Percentiles rank a stretch among this genome's conserved stretches.
phyloP scores from a whole-genome alignment of 1,140 invertebrate species.

The Tenebrio molitor region DNA sequence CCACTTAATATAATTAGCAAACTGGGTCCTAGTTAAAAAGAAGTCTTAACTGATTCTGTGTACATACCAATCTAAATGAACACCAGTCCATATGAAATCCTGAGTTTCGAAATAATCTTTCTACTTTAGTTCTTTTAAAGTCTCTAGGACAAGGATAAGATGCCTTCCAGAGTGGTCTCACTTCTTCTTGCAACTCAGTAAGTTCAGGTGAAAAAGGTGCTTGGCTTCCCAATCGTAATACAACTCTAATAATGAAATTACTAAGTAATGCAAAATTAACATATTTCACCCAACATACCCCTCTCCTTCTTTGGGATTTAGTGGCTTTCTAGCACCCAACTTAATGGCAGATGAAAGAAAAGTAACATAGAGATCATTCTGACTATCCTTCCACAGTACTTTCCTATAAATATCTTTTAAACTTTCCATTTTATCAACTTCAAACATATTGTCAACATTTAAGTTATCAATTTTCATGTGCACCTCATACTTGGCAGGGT shows the following conservation, averaged over 20 bases:
- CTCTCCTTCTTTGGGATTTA: constrained; percentile 86
- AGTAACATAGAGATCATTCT: constrained; percentile 81
- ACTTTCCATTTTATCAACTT: constrained; percentile 74
- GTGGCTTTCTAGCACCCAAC: constrained; percentile 83
- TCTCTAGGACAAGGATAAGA: constrained; percentile 79
- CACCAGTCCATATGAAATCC: constrained; percentile 91
- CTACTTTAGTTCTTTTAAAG: constrained; percentile 88
- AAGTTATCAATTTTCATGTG: constrained; percentile 91
- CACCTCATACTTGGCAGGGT: constrained; percentile 80
- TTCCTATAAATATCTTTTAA: constrained; percentile 82
- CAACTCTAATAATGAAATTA: constrained; percentile 73
- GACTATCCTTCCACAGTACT: constrained; percentile 74
- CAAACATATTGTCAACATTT: constrained; percentile 86
- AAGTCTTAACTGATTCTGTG: not conserved
- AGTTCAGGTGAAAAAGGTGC: constrained; percentile 81
- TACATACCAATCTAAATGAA: constrained; percentile 82
- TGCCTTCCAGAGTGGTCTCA: constrained; percentile 81
- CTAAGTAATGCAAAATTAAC: not conserved
- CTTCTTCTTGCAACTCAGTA: constrained; percentile 83
- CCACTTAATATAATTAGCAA: too few species aligned
- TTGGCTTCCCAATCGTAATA: constrained; percentile 84
- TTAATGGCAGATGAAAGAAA: constrained; percentile 87
- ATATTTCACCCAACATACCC: constrained; percentile 72
- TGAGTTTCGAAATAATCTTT: constrained; percentile 83
- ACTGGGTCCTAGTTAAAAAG: too few species aligned